Evolutionary conservation across 1,140 invertebrate species (phyloP).

Genomic region (Steinernema khuongi): DNA sequence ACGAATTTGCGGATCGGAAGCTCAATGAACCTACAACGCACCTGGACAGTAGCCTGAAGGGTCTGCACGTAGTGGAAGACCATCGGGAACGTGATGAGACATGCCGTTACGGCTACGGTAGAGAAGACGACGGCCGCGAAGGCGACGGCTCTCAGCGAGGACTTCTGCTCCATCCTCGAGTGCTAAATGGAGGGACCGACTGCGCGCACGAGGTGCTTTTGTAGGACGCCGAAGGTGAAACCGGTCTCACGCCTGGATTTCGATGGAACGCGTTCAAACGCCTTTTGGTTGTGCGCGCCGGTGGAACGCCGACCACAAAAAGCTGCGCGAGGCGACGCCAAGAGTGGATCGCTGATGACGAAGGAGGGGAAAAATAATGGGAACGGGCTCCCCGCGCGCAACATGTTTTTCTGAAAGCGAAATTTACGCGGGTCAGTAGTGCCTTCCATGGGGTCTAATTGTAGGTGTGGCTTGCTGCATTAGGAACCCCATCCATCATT

Average conservation of each 20-base stretch:
- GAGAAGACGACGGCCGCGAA: constrained; percentile 57
- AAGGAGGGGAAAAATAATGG: no score
- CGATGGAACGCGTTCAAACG: not conserved
- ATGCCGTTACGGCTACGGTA: constrained; percentile 56
- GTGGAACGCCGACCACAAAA: constrained; percentile 9
- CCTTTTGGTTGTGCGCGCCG: not conserved
- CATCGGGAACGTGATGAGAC: constrained; percentile 56
- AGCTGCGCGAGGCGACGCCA: no score
- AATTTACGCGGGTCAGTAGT: no score
- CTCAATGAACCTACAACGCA: constrained; percentile 3
- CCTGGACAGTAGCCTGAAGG: constrained; percentile 55
- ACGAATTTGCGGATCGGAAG: no score
- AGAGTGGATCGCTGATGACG: no score
- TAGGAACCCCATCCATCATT: no score
- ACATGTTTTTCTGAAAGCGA: no score
- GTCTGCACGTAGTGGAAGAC: constrained; percentile 58
- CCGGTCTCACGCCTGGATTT: not conserved
- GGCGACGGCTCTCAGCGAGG: constrained; percentile 51
- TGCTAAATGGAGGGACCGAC: not conserved
- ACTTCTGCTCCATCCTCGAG: constrained; percentile 30
- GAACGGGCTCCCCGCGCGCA: no score
- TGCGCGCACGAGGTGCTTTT: not conserved
- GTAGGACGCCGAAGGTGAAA: not conserved
- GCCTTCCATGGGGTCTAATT: no score
- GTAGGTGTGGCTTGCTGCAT: no score